Conservation (phyloP, 1,140 invertebrate genomes). For the Drosophila kepulauana region DNA sequence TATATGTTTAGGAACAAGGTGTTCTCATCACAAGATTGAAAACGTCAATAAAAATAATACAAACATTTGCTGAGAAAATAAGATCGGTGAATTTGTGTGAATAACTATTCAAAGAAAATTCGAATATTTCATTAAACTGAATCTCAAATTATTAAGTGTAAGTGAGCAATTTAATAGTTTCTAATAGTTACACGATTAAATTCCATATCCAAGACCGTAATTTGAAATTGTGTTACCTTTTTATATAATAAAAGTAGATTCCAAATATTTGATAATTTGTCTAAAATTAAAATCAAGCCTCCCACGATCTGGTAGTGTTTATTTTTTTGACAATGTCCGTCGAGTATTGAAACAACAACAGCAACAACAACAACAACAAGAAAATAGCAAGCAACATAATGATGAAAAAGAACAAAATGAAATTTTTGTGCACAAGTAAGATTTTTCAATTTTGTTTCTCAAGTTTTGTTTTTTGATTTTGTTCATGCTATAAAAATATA, state of each 20-base stretch:
- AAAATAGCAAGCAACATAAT: neutral
- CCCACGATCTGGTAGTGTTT: conserved; percentile 27
- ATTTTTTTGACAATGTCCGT: conserved; percentile 19
- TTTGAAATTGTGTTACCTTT: neutral
- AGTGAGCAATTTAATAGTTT: no score
- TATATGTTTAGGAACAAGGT: conserved; percentile 6
- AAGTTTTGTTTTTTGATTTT: conserved; percentile 5
- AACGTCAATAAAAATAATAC: conserved; percentile 1
- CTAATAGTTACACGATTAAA: neutral
- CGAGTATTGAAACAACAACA: conserved; percentile 26
- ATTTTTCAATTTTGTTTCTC: conserved; percentile 1
- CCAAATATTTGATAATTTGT: conserved; percentile 2
- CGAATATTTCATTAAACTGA: no score
- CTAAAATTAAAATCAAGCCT: conserved; percentile 28
- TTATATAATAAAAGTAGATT: conserved; percentile 1
- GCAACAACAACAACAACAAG: conserved; percentile 19
- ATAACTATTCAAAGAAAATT: no score
- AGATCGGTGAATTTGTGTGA: no score
- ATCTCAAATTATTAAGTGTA: no score
- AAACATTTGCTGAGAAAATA: neutral
- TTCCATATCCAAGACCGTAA: neutral
- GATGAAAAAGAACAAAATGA: conserved; percentile 22
- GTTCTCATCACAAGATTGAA: neutral
- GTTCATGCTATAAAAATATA: conserved; percentile 58
- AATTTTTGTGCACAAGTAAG: conserved; percentile 16